phyloP scores from a whole-genome alignment of 1,140 invertebrate genomes.

The Idris sp. region DNA sequence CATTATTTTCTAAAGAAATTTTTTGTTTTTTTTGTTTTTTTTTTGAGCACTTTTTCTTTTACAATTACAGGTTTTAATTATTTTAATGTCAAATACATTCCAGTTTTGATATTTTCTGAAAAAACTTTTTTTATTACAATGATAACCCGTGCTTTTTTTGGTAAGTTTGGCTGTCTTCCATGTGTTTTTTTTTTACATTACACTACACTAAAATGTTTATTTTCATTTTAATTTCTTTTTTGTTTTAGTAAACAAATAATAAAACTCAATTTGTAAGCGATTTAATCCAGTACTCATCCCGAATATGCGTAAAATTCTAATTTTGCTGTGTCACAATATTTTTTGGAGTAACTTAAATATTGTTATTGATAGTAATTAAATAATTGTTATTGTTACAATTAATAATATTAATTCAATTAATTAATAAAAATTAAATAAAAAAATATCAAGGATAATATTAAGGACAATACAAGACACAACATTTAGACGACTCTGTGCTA shows the following conservation, averaged over 20 bases:
- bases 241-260: not conserved
- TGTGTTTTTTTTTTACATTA: slow-evolving; percentile 15
- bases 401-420: slow-evolving; percentile 42
- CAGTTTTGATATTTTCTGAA: slow-evolving; percentile 8
- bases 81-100: slow-evolving; percentile 31
- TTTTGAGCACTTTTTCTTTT: too few species aligned
- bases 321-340: slow-evolving; percentile 32
- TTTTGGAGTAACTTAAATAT: slow-evolving; percentile 43
- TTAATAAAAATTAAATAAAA: slow-evolving; percentile 17
- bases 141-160: slow-evolving; percentile 16
- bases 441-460: slow-evolving; percentile 45
- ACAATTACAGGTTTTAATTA: too few species aligned
- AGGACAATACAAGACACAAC: slow-evolving; percentile 50
- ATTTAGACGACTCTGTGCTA: slow-evolving; percentile 54
- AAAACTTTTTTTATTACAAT: not conserved
- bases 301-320: slow-evolving; percentile 44
- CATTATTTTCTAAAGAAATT: too few species aligned
- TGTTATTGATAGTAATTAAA: slow-evolving; percentile 54
- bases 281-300: slow-evolving; percentile 61
- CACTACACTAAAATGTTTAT: slow-evolving; percentile 1
- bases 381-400: slow-evolving; percentile 53
- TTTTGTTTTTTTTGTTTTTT: not conserved
- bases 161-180: slow-evolving; percentile 40
- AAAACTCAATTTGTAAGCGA: slow-evolving; percentile 31
- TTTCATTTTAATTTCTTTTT: too few species aligned